phyloP scores from a whole-genome alignment of 2,113 vertebrate genomes.

The Lamprotornis superbus region DNA sequence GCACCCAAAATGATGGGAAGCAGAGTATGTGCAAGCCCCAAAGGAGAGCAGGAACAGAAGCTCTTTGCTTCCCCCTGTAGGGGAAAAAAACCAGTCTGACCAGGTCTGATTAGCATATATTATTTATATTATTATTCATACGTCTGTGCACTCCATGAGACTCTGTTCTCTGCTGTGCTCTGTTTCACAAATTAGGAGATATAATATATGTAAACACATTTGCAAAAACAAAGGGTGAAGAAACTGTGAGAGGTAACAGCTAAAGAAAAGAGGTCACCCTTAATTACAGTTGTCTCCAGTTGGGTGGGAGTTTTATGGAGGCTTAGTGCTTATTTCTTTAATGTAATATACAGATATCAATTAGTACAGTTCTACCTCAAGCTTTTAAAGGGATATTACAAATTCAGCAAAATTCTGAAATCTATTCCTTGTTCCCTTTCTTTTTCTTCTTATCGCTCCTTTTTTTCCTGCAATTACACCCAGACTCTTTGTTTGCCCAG shows the following conservation, averaged over 20 bases:
- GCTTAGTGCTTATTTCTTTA: not conserved
- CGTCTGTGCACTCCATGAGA: not conserved
- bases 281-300: not conserved
- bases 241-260: not conserved
- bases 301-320: not conserved
- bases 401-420: not conserved
- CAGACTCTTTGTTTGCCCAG: not conserved
- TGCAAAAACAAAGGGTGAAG: not conserved
- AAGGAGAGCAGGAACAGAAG: not conserved
- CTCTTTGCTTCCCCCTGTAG: slow-evolving; percentile 49
- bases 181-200: not conserved
- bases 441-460: not conserved
- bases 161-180: not conserved
- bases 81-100: not conserved
- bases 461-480: not conserved
- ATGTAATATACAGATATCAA: not conserved
- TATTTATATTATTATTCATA: not conserved
- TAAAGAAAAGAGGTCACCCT: not conserved
- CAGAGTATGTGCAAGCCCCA: not conserved
- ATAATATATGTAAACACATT: not conserved
- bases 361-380: not conserved
- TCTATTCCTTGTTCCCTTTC: not conserved
- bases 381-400: not conserved
- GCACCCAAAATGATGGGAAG: not conserved
- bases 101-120: not conserved